These are phyloP conservation scores for Sesamia inferens DNA, from an alignment of 2,888 invertebrate genomes.

Conservation along the genomic window DNA sequence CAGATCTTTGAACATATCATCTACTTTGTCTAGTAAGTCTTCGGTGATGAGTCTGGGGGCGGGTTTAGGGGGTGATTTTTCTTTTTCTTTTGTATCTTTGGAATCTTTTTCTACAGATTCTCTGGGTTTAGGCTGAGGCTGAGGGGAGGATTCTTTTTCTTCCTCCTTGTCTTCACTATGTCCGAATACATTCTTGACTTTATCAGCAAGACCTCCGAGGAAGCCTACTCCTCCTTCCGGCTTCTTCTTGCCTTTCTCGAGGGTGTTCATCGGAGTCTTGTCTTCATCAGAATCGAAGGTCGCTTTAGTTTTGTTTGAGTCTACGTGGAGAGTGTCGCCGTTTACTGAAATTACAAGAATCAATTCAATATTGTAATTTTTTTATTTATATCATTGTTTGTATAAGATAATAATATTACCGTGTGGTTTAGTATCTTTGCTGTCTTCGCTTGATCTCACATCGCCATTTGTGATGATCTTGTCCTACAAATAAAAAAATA, in stretches of 20 bases:
- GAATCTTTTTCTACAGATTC: constrained; percentile 67
- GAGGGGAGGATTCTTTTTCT: constrained; percentile 77
- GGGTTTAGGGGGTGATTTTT: constrained; percentile 83
- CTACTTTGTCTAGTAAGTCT: constrained; percentile 86
- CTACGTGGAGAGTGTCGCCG: constrained; percentile 80
- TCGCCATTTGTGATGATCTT: constrained; percentile 84
- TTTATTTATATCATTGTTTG: not conserved
- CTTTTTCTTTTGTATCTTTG: constrained; percentile 68
- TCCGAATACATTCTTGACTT: constrained; percentile 83
- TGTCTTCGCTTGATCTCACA: constrained; percentile 78
- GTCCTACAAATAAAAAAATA: constrained; percentile 69
- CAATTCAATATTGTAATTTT: not conserved
- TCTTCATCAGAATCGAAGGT: constrained; percentile 90
- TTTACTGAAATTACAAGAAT: constrained; percentile 76
- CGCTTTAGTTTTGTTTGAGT: constrained; percentile 89
- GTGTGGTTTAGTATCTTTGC: constrained; percentile 78
- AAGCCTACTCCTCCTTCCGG: constrained; percentile 78
- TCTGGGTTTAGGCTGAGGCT: constrained; percentile 78
- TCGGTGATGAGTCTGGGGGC: constrained; percentile 86
- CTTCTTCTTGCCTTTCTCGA: constrained; percentile 88
- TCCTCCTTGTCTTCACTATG: constrained; percentile 84
- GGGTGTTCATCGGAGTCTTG: constrained; percentile 88
- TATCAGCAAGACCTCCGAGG: constrained; percentile 84
- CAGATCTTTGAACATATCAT: constrained; percentile 88
- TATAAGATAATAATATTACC: constrained; percentile 66